Evolutionary conservation across 2,888 invertebrate genomes (phyloP).

Genomic region (Tetranychus piercei): DNA sequence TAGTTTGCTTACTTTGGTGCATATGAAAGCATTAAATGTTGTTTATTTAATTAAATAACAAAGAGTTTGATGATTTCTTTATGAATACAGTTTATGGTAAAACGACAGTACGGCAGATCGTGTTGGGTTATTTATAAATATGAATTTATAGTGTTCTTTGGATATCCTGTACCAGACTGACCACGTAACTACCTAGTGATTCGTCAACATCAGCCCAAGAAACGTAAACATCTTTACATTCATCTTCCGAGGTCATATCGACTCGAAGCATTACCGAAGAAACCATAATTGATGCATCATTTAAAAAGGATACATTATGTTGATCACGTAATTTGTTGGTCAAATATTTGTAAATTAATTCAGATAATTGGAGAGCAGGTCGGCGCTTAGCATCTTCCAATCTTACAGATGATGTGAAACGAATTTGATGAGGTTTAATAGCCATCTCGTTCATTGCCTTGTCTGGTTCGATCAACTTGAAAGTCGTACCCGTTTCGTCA

Average conservation of each 20-base stretch:
- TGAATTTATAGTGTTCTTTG: background rate
- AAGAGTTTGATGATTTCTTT: no score
- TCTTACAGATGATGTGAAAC: constrained; percentile 66
- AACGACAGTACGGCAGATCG: no score
- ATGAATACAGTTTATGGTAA: no score
- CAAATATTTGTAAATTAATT: constrained; percentile 26
- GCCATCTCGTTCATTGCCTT: constrained; percentile 70
- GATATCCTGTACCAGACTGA: constrained; percentile 39
- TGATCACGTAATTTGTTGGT: constrained; percentile 39
- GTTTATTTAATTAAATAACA: no score
- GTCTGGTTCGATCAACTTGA: constrained; percentile 46
- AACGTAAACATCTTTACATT: constrained; percentile 67
- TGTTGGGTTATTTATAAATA: no score
- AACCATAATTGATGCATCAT: constrained; percentile 57
- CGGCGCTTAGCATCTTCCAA: constrained; percentile 50
- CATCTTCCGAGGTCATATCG: constrained; percentile 56
- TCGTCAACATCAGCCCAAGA: constrained; percentile 91
- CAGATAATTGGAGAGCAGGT: constrained; percentile 25
- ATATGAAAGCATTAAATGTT: no score
- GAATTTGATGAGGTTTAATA: constrained; percentile 52
- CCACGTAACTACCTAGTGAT: constrained; percentile 72
- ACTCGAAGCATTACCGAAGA: constrained; percentile 81
- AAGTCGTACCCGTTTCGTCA: constrained; percentile 34
- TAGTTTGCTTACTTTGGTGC: no score
- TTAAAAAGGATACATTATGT: constrained; percentile 49